These are phyloP conservation scores for Lasioglossum lativentre DNA, from an alignment of 2,888 invertebrate genomes.

Conservation along the genomic window DNA sequence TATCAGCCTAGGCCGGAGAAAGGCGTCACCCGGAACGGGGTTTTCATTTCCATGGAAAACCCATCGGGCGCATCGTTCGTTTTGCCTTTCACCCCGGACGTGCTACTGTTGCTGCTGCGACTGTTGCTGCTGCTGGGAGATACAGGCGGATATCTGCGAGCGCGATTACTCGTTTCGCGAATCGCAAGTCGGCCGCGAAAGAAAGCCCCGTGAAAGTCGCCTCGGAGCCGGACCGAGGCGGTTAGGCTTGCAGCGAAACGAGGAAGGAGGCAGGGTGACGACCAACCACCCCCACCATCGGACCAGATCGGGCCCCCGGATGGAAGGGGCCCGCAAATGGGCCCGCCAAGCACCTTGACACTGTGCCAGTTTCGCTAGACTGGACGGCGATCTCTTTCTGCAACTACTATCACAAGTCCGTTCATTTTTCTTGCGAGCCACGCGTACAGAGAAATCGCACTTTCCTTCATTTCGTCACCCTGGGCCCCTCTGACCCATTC, in stretches of 20 bases:
- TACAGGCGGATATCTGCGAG: constrained; percentile 37
- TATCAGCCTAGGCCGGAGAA: constrained; percentile 38
- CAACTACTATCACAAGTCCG: constrained; percentile 35
- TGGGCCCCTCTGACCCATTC: not conserved
- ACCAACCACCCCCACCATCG: constrained; percentile 29
- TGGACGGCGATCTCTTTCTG: constrained; percentile 59
- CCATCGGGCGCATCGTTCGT: constrained; percentile 46
- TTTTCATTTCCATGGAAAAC: constrained; percentile 68
- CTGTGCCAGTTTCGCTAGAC: constrained; percentile 79
- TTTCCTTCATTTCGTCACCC: constrained; percentile 22
- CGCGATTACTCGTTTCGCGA: constrained; percentile 50
- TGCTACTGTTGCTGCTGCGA: not conserved
- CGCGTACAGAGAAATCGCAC: constrained; percentile 24
- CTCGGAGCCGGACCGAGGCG: constrained; percentile 16
- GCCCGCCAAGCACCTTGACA: constrained; percentile 79
- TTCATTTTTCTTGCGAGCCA: constrained; percentile 53
- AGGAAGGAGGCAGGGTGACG: constrained; percentile 53
- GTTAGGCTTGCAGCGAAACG: constrained; percentile 44
- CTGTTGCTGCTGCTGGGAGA: not conserved
- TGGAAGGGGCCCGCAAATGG: constrained; percentile 44
- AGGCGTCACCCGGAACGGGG: constrained; percentile 43
- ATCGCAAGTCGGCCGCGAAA: constrained; percentile 60
- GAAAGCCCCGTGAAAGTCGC: constrained; percentile 73
- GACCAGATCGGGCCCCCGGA: not conserved
- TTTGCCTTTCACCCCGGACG: constrained; percentile 82